Conservation (phyloP, 2,113 vertebrate species). For the Sceloporus tristichus region DNA sequence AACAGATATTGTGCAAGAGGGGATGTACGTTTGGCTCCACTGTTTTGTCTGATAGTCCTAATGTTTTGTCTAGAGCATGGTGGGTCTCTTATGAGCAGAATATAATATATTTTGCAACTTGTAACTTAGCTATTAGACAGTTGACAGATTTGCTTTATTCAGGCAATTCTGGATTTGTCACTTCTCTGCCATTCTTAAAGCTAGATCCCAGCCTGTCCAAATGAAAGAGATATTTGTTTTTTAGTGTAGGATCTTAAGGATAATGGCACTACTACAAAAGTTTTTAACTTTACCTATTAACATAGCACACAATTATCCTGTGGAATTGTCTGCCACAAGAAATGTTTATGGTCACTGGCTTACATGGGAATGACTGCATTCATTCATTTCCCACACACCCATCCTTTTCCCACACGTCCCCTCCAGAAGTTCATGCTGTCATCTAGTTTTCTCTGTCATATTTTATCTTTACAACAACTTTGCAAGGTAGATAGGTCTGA, state of each 20-base stretch:
- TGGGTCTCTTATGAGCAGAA: constrained; percentile 41
- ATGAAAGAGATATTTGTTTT: not conserved
- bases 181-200: not conserved
- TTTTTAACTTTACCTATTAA: not conserved
- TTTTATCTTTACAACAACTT: not conserved
- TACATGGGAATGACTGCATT: too few species aligned
- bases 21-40: constrained; percentile 14
- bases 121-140: not conserved
- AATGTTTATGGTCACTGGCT: too few species aligned
- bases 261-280: not conserved
- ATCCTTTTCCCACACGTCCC: not conserved
- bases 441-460: not conserved
- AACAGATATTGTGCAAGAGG: constrained; percentile 63
- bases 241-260: not conserved
- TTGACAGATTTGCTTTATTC: constrained; percentile 16
- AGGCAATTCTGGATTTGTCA: not conserved
- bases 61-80: constrained; percentile 66
- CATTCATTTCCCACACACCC: too few species aligned
- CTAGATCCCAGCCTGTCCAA: not conserved
- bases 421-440: not conserved
- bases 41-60: constrained; percentile 69
- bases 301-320: not conserved
- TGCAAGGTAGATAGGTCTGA: not conserved
- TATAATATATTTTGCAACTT: not conserved
- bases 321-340: not conserved